Conservation (phyloP, 1,140 invertebrate species). For the Lepidurus apus region DNA sequence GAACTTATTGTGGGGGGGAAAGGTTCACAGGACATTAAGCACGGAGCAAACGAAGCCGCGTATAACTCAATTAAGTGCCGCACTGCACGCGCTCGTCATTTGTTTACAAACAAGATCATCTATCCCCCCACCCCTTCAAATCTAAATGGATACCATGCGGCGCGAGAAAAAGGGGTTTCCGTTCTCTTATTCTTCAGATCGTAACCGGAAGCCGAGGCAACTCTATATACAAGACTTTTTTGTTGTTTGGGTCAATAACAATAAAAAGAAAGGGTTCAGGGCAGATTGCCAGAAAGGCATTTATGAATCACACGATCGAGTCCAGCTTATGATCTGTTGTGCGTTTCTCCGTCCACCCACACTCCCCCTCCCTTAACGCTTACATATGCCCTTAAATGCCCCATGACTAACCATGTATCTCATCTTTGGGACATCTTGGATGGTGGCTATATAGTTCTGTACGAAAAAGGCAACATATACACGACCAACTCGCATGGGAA, state of each 20-base stretch:
- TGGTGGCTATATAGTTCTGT: too few relatives aligned
- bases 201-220: too few relatives aligned
- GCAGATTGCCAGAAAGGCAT: background rate
- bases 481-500: too few relatives aligned
- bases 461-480: too few relatives aligned
- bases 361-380: background rate
- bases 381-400: background rate
- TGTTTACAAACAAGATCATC: slow-evolving; percentile 22
- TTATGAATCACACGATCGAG: background rate
- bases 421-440: too few relatives aligned
- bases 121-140: background rate
- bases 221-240: too few relatives aligned
- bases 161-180: background rate
- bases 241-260: too few relatives aligned
- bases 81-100: background rate
- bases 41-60: background rate
- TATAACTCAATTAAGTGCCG: slow-evolving; percentile 14
- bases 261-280: background rate
- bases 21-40: background rate
- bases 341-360: background rate
- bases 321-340: background rate
- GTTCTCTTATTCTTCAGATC: background rate
- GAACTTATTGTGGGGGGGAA: background rate
- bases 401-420: background rate
- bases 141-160: background rate